phyloP scores from a whole-genome alignment of 2,113 vertebrate species.

The Odocoileus virginianus region DNA sequence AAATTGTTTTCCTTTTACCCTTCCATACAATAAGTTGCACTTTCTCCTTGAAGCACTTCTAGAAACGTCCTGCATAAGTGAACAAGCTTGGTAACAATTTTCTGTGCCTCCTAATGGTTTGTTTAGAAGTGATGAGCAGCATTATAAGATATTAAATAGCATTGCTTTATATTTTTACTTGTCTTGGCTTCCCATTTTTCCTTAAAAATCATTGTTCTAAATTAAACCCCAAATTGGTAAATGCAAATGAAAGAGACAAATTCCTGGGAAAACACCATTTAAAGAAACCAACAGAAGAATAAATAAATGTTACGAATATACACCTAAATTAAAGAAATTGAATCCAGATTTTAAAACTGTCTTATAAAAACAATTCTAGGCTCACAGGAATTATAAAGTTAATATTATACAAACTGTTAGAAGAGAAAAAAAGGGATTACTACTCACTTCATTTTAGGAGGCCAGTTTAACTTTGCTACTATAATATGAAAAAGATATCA shows the following conservation, averaged over 20 bases:
- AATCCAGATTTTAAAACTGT: background rate
- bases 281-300: background rate
- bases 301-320: background rate
- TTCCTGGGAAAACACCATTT: background rate
- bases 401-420: background rate
- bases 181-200: background rate
- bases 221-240: conserved; percentile 1
- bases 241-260: background rate
- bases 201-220: background rate
- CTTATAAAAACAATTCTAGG: background rate
- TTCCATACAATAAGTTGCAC: background rate
- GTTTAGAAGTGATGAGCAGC: background rate
- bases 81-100: background rate
- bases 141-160: background rate
- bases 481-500: background rate
- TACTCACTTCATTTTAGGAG: background rate
- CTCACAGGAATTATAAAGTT: background rate
- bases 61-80: background rate
- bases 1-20: background rate
- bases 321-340: background rate
- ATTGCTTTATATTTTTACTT: background rate
- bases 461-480: background rate
- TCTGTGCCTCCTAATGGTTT: background rate
- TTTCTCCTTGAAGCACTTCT: background rate
- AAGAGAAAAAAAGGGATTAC: background rate